A percentile compares a stretch with the other conserved stretches of the same genome.
These are phyloP conservation scores for Halesus radiatus DNA, from an alignment of 1,140 invertebrate genomes.

Conservation along the genomic window DNA sequence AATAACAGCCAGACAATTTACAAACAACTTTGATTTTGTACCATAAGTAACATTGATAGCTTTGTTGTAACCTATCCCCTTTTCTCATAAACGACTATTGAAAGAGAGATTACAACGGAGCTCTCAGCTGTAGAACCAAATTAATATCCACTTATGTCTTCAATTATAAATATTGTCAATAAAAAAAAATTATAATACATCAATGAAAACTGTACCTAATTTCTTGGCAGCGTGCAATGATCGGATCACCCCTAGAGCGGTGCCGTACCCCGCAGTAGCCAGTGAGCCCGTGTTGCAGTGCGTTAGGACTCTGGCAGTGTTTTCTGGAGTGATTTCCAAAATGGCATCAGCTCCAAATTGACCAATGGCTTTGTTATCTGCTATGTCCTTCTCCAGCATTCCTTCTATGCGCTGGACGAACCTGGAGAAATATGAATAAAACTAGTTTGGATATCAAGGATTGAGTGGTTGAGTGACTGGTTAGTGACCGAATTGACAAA, in stretches of 20 bases:
- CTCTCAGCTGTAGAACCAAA: background rate
- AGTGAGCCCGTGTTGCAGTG: constrained; percentile 98
- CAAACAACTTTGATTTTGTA: too few species aligned
- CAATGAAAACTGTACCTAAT: constrained; percentile 74
- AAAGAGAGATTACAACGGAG: too few species aligned
- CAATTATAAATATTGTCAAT: background rate
- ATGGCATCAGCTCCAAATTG: constrained; percentile 85
- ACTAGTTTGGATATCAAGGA: too few species aligned
- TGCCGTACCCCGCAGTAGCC: constrained; percentile 97
- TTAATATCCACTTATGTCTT: background rate
- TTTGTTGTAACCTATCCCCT: background rate
- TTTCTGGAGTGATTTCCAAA: constrained; percentile 71
- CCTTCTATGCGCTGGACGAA: constrained; percentile 82
- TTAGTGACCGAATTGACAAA: too few species aligned
- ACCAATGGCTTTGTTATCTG: constrained; percentile 89
- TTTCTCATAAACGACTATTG: background rate
- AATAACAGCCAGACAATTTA: too few species aligned
- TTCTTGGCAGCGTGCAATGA: constrained; percentile 79
- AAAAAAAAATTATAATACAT: background rate
- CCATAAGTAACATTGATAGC: too few species aligned
- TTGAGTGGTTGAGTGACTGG: too few species aligned
- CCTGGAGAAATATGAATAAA: constrained; percentile 67
- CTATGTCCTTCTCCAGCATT: constrained; percentile 89
- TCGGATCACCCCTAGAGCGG: constrained; percentile 95
- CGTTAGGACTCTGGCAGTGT: constrained; percentile 83